Percentiles rank a stretch among this genome's conserved stretches.
Evolutionary conservation across 1,140 invertebrate species (phyloP).

Genomic region (Patella vulgata): DNA sequence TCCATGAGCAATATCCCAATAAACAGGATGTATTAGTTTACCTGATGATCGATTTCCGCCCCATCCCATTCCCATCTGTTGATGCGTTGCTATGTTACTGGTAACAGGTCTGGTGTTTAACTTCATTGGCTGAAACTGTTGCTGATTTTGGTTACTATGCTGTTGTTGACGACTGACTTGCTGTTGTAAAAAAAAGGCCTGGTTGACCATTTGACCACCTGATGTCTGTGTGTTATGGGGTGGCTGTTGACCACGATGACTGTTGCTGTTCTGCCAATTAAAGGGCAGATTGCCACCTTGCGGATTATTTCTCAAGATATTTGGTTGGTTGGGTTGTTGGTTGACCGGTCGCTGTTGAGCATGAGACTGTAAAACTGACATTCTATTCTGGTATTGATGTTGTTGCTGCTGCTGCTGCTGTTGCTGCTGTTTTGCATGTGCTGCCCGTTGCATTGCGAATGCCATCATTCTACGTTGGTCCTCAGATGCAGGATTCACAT

Average conservation of each 20-base stretch:
- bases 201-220: neutral
- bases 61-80: too few relatives aligned
- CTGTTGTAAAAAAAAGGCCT: constrained; percentile 4
- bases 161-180: constrained; percentile 4
- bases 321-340: too few relatives aligned
- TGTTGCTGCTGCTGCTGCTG: constrained; percentile 42
- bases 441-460: constrained; percentile 35
- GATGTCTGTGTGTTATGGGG: too few relatives aligned
- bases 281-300: too few relatives aligned
- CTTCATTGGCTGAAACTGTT: constrained; percentile 34
- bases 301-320: too few relatives aligned
- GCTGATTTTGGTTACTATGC: neutral
- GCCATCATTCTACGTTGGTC: constrained; percentile 10
- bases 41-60: too few relatives aligned
- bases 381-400: constrained; percentile 42
- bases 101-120: constrained; percentile 33
- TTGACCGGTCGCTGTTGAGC: too few relatives aligned
- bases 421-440: constrained; percentile 54
- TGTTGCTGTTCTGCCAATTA: too few relatives aligned
- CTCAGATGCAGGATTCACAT: constrained; percentile 16
- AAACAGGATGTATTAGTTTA: too few relatives aligned
- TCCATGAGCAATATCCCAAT: too few relatives aligned
- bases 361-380: too few relatives aligned
- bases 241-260: too few relatives aligned
- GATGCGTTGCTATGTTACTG: constrained; percentile 2